Conservation (phyloP, 1,140 invertebrate genomes). For the Phthorimaea operculella region DNA sequence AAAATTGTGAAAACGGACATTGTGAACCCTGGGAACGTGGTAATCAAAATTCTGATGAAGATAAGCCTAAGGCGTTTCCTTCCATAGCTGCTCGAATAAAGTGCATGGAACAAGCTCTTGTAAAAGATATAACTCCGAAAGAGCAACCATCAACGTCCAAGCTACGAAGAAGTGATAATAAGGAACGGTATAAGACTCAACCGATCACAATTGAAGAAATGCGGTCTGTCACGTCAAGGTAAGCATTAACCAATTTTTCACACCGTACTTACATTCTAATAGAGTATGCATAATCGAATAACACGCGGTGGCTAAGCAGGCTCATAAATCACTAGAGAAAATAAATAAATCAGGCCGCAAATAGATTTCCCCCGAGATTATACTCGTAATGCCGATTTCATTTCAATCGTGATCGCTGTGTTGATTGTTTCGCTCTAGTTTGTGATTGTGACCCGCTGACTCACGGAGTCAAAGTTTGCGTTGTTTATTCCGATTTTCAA, state of each 20-base stretch:
- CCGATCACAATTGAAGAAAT: conserved; percentile 75
- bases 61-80: conserved; percentile 47
- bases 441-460: background rate
- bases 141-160: conserved; percentile 46
- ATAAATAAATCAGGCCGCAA: background rate
- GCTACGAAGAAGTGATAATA: conserved; percentile 58
- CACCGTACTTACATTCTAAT: background rate
- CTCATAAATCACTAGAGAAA: background rate
- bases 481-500: conserved; percentile 11
- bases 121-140: conserved; percentile 41
- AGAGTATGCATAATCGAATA: background rate
- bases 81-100: conserved; percentile 65
- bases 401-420: background rate
- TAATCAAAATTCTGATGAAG: conserved; percentile 23
- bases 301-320: background rate
- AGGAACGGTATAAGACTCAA: conserved; percentile 73
- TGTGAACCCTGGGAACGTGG: conserved; percentile 28
- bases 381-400: background rate
- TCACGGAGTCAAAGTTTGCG: background rate
- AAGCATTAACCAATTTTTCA: conserved; percentile 23
- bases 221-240: conserved; percentile 67
- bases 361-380: background rate
- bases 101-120: conserved; percentile 61
- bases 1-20: conserved; percentile 48
- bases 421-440: conserved; percentile 1